Evolutionary conservation across 2,888 invertebrate genomes (phyloP).

Genomic region (Micoletzkya japonica): DNA sequence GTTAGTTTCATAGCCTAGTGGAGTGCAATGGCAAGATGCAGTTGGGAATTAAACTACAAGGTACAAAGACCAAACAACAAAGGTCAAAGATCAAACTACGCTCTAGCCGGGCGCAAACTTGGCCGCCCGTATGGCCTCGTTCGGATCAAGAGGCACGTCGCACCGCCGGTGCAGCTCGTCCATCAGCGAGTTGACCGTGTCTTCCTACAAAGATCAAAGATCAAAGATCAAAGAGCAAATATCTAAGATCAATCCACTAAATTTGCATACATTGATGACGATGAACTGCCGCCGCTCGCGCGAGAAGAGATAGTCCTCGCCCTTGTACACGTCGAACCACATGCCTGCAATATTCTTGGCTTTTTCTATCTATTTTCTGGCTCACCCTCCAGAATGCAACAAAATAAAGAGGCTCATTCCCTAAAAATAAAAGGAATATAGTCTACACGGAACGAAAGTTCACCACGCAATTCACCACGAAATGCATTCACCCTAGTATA

Average conservation of each 20-base stretch:
- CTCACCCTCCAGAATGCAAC: too few relatives aligned
- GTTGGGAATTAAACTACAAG: too few relatives aligned
- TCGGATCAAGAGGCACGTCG: conserved; percentile 31
- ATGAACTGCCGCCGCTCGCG: conserved; percentile 82
- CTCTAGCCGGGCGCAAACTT: conserved; percentile 10
- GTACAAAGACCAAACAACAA: conserved; percentile 3
- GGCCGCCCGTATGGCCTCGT: conserved; percentile 15
- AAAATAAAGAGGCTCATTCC: too few relatives aligned
- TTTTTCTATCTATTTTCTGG: too few relatives aligned
- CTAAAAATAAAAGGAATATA: too few relatives aligned
- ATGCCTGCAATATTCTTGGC: conserved; percentile 71
- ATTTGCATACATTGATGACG: conserved; percentile 79
- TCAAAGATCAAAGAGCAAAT: background rate
- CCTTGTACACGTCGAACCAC: conserved; percentile 96
- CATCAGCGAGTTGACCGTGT: conserved; percentile 36
- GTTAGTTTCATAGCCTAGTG: too few relatives aligned
- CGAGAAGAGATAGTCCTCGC: conserved; percentile 91
- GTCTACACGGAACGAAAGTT: too few relatives aligned
- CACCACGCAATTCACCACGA: too few relatives aligned
- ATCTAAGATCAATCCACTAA: conserved; percentile 67
- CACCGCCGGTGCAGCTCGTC: conserved; percentile 37
- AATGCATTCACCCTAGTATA: too few relatives aligned
- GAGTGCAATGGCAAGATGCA: too few relatives aligned
- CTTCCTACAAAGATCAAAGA: conserved; percentile 33
- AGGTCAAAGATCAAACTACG: background rate